Evolutionary conservation across 2,113 vertebrate species (phyloP).

Genomic region (Cyprinodon tularosa): DNA sequence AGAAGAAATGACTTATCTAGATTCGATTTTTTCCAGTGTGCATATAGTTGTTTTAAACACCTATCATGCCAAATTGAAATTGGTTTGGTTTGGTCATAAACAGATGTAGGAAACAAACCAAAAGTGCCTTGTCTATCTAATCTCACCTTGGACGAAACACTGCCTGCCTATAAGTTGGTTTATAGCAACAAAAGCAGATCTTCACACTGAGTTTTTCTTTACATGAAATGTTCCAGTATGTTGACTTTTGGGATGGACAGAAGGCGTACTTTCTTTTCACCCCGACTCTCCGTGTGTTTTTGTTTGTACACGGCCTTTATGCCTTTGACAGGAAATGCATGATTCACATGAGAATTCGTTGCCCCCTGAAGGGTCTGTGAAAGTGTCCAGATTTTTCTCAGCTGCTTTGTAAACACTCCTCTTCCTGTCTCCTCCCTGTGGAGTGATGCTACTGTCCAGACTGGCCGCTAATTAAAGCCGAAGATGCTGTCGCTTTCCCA

Average conservation of each 20-base stretch:
- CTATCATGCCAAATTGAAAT: too few species aligned
- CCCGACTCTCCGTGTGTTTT: neutral
- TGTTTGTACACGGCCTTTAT: conserved; percentile 2
- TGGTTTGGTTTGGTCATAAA: too few species aligned
- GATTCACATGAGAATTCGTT: conserved; percentile 78
- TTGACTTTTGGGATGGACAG: too few species aligned
- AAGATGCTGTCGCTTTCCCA: conserved; percentile 3
- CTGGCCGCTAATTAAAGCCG: conserved; percentile 25
- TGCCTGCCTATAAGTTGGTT: too few species aligned
- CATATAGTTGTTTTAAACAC: too few species aligned
- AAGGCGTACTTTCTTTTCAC: neutral
- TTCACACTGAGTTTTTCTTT: too few species aligned
- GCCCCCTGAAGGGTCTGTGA: conserved; percentile 50
- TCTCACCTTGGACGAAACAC: too few species aligned
- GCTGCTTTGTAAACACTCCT: conserved; percentile 40
- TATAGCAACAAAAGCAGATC: too few species aligned
- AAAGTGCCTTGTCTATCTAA: too few species aligned
- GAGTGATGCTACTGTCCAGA: conserved; percentile 28
- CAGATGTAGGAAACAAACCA: too few species aligned
- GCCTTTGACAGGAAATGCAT: conserved; percentile 52
- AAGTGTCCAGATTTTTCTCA: conserved; percentile 55
- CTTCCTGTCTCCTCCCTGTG: conserved; percentile 68
- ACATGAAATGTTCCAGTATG: neutral
- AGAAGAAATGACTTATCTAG: too few species aligned
- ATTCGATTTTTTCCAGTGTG: too few species aligned